Conservation (phyloP, 2,888 invertebrate genomes). For the Willowsia nigromaculata region DNA sequence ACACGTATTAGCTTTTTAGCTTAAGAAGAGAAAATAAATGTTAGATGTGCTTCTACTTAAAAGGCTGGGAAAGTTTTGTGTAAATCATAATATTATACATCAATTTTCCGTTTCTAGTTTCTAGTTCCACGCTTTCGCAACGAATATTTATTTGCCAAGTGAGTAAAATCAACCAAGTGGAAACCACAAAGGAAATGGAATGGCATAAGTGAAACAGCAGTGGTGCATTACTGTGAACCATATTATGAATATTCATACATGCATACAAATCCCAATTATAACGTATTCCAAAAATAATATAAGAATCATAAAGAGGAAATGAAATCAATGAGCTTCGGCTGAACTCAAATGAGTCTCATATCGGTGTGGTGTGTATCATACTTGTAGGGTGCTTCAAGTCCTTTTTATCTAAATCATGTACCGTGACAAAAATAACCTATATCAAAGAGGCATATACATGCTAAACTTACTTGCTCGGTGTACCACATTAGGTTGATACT, state of each 20-base stretch:
- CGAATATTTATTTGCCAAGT: slow-evolving; percentile 24
- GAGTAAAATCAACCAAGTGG: slow-evolving; percentile 42
- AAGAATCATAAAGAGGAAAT: not conserved
- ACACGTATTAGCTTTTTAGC: too few relatives aligned
- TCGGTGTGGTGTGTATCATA: not conserved
- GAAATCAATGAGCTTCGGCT: slow-evolving; percentile 15
- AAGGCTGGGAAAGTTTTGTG: not conserved
- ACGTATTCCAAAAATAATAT: not conserved
- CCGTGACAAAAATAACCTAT: too few relatives aligned
- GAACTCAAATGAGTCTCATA: slow-evolving; percentile 12
- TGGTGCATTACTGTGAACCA: not conserved
- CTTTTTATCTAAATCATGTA: not conserved
- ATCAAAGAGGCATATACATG: too few relatives aligned
- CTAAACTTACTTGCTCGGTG: too few relatives aligned
- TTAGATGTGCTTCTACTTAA: too few relatives aligned
- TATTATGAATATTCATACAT: too few relatives aligned
- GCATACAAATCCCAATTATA: not conserved
- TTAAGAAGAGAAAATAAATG: too few relatives aligned
- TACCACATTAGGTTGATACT: too few relatives aligned
- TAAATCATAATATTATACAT: not conserved
- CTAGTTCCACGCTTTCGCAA: not conserved
- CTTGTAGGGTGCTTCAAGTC: not conserved
- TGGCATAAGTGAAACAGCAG: slow-evolving; percentile 5
- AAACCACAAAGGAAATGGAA: slow-evolving; percentile 52
- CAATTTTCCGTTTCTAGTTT: not conserved